Conservation (phyloP, 2,888 invertebrate species). For the Homarus gammarus region DNA sequence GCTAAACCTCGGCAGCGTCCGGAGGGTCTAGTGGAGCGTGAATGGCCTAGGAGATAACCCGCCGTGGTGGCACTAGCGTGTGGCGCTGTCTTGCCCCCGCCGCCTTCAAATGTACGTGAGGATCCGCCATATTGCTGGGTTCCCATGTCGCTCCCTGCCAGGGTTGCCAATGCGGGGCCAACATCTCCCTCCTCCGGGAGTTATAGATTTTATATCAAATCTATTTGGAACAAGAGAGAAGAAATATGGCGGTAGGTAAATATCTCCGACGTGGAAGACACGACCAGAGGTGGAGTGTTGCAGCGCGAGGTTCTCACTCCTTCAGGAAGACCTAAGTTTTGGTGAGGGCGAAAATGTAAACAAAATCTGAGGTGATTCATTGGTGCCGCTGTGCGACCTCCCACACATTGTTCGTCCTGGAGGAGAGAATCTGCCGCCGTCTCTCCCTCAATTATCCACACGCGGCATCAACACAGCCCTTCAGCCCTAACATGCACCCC, state of each 20-base stretch:
- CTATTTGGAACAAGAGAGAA: not conserved
- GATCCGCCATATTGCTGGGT: conserved; percentile 61
- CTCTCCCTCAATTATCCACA: conserved; percentile 69
- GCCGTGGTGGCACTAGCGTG: not conserved
- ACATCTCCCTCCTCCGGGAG: not conserved
- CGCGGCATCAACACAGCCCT: conserved; percentile 66
- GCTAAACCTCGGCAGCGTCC: not conserved
- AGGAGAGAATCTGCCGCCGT: conserved; percentile 57
- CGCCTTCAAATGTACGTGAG: conserved; percentile 56
- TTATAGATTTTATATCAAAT: not conserved
- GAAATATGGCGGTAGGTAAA: not conserved
- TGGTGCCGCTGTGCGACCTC: conserved; percentile 20
- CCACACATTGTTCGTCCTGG: conserved; percentile 62
- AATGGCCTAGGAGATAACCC: not conserved
- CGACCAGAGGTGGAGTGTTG: too few species aligned
- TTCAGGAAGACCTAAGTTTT: too few species aligned
- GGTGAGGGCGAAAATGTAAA: not conserved
- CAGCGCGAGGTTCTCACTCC: too few species aligned
- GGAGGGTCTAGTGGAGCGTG: not conserved
- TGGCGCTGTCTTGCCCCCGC: conserved; percentile 32
- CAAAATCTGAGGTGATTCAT: not conserved
- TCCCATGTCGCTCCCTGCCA: conserved; percentile 58
- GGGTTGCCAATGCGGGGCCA: conserved; percentile 12
- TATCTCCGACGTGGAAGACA: not conserved
- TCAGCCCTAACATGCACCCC: conserved; percentile 46